A percentile compares a stretch with the other conserved stretches of the same genome.
These are phyloP conservation scores for Latrodectus geometricus DNA, from an alignment of 1,140 invertebrate species.

Conservation along the genomic window DNA sequence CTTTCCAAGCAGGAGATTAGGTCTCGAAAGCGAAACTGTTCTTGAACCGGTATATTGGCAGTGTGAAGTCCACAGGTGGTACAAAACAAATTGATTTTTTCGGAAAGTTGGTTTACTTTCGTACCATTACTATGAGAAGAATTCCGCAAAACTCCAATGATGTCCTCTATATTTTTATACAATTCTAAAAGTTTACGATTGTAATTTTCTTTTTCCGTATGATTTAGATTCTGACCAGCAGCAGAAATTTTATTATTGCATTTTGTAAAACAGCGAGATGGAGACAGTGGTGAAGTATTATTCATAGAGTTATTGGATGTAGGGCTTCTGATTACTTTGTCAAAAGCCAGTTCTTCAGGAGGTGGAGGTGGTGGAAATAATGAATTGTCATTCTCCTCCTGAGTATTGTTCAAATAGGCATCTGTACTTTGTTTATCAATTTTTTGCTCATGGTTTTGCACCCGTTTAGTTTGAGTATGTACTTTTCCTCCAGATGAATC, in stretches of 20 bases:
- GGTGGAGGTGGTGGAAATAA: slow-evolving; percentile 64
- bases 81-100: slow-evolving; percentile 81
- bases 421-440: slow-evolving; percentile 17
- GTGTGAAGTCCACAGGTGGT: slow-evolving; percentile 80
- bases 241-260: slow-evolving; percentile 33
- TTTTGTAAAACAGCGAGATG: slow-evolving; percentile 71
- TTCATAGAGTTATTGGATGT: slow-evolving; percentile 67
- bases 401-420: slow-evolving; percentile 27
- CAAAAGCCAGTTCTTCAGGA: slow-evolving; percentile 61
- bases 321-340: slow-evolving; percentile 38
- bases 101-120: slow-evolving; percentile 81
- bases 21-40: slow-evolving; percentile 89
- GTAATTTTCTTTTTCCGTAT: slow-evolving; percentile 7
- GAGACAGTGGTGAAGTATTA: slow-evolving; percentile 72
- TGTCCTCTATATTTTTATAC: slow-evolving; percentile 65
- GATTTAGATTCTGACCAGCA: slow-evolving; percentile 6
- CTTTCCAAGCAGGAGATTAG: slow-evolving; percentile 83
- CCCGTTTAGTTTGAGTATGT: slow-evolving; percentile 40
- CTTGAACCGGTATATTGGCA: slow-evolving; percentile 82
- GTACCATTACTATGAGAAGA: slow-evolving; percentile 56
- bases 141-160: slow-evolving; percentile 49
- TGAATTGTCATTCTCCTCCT: slow-evolving; percentile 48
- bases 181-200: slow-evolving; percentile 57
- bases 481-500: slow-evolving; percentile 55
- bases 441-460: slow-evolving; percentile 12